Evolutionary conservation across 1,140 invertebrate species (phyloP).

Genomic region (Drosophila orena): DNA sequence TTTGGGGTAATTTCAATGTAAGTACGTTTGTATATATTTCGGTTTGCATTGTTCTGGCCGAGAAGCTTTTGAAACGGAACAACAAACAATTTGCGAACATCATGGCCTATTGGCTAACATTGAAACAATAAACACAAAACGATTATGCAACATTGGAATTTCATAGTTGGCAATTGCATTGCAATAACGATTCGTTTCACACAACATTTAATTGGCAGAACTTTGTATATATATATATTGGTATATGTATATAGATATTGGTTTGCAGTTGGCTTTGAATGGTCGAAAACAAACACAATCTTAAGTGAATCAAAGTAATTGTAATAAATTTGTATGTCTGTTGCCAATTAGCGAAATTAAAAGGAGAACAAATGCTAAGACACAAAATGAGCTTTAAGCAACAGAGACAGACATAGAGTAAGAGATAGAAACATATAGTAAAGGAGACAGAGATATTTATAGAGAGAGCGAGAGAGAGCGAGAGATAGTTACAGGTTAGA

Average conservation of each 20-base stretch:
- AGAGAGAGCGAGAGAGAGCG: conserved; percentile 41
- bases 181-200: conserved; percentile 70
- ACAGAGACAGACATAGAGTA: conserved; percentile 46
- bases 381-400: conserved; percentile 71
- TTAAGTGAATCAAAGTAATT: conserved; percentile 42
- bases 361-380: conserved; percentile 48
- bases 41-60: conserved; percentile 24
- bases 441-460: conserved; percentile 38
- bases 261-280: conserved; percentile 63
- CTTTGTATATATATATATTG: conserved; percentile 44
- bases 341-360: conserved; percentile 54
- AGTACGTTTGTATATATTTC: conserved; percentile 24
- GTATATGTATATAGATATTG: conserved; percentile 55
- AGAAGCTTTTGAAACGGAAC: conserved; percentile 39
- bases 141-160: conserved; percentile 37
- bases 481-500: conserved; percentile 52
- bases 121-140: conserved; percentile 55
- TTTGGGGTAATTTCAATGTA: conserved; percentile 17
- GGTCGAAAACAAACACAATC: conserved; percentile 35
- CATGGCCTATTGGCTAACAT: conserved; percentile 46
- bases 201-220: conserved; percentile 75
- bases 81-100: conserved; percentile 52
- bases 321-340: conserved; percentile 48
- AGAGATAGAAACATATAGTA: conserved; percentile 43
- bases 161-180: conserved; percentile 67